phyloP scores from a whole-genome alignment of 2,797 vertebrate species.

The Pogonophryne albipinna region DNA sequence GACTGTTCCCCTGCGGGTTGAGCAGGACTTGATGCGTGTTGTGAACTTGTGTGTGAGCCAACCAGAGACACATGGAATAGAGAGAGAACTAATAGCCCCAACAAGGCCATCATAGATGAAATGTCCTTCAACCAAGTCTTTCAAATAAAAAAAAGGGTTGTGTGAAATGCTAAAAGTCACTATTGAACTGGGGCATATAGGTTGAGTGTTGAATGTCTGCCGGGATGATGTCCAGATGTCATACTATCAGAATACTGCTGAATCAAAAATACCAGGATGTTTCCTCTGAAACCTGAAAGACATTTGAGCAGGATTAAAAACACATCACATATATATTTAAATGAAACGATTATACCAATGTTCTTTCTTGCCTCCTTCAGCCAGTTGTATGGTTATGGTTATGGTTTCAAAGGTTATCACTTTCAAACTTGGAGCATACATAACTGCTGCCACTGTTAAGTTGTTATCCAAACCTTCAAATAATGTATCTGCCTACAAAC shows the following conservation, averaged over 20 bases:
- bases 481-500: not conserved
- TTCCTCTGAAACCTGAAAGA: slow-evolving; percentile 64
- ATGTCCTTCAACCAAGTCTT: slow-evolving; percentile 20
- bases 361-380: not conserved
- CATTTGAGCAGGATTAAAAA: slow-evolving; percentile 11
- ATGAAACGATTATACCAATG: not conserved
- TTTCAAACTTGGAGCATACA: not conserved
- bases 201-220: not conserved
- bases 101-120: slow-evolving; percentile 57
- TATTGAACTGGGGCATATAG: slow-evolving; percentile 29
- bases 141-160: slow-evolving; percentile 3
- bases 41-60: slow-evolving; percentile 52
- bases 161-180: slow-evolving; percentile 21
- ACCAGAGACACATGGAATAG: slow-evolving; percentile 53
- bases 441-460: not conserved
- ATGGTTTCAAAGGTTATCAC: slow-evolving; percentile 7
- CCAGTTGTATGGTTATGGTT: not conserved
- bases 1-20: slow-evolving; percentile 58
- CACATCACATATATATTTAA: not conserved
- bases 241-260: not conserved
- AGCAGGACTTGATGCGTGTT: slow-evolving; percentile 48
- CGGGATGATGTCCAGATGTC: slow-evolving; percentile 17
- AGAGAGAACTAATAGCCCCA: slow-evolving; percentile 61
- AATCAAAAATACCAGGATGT: slow-evolving; percentile 7
- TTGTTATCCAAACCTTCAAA: not conserved